phyloP scores from a whole-genome alignment of 1,140 invertebrate genomes.

The Trachelipus rathkii region DNA sequence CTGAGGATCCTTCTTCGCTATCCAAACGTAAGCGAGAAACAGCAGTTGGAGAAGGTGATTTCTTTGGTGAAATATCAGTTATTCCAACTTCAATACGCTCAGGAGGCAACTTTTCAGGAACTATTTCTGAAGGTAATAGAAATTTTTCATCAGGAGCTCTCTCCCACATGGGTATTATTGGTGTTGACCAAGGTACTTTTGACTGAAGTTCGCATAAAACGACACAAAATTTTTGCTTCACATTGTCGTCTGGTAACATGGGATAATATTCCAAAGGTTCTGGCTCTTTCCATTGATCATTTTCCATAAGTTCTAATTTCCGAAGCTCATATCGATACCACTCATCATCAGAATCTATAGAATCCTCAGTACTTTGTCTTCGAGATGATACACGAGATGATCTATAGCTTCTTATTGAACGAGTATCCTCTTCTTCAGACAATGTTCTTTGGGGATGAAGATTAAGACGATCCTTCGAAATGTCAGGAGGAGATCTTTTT shows the following conservation, averaged over 20 bases:
- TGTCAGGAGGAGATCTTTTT: conserved; percentile 40
- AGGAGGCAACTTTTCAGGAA: neutral
- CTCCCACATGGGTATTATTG: neutral
- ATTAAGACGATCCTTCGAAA: conserved; percentile 58
- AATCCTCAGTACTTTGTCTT: conserved; percentile 84
- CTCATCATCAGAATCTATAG: conserved; percentile 87
- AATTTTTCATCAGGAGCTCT: conserved; percentile 25
- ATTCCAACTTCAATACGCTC: neutral
- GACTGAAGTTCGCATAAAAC: conserved; percentile 45
- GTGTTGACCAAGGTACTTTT: conserved; percentile 35
- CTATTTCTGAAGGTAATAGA: conserved; percentile 8
- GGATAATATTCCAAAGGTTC: conserved; percentile 61
- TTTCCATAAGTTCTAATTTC: conserved; percentile 74
- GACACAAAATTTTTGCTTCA: conserved; percentile 42
- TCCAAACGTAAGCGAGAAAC: conserved; percentile 35
- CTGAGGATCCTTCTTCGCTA: conserved; percentile 61
- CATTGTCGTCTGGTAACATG: conserved; percentile 47
- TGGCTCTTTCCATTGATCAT: conserved; percentile 63
- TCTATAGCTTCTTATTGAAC: conserved; percentile 77
- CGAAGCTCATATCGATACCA: conserved; percentile 85
- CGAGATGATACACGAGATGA: conserved; percentile 79
- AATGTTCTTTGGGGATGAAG: conserved; percentile 59
- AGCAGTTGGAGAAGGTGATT: conserved; percentile 10
- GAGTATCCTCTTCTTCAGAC: conserved; percentile 72
- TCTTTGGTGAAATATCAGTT: conserved; percentile 20